These are phyloP conservation scores for Dendrophyllia cribrosa DNA, from an alignment of 64 coral and sea anemone species.

Conservation along the genomic window DNA sequence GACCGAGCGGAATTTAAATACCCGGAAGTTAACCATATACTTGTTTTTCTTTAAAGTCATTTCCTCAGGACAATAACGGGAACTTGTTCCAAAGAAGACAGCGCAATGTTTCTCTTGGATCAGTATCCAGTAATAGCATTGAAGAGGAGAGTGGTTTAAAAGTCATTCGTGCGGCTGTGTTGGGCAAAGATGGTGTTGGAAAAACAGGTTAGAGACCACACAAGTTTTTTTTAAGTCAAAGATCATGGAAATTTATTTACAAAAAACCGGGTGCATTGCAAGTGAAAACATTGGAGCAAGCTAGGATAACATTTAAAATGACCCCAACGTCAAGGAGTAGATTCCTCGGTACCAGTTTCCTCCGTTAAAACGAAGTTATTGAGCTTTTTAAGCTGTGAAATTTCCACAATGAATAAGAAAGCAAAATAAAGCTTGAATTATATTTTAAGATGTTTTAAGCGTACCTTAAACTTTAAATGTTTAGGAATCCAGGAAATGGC, in stretches of 20 bases:
- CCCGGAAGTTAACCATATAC: too few relatives aligned
- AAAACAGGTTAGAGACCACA: constrained; percentile 57
- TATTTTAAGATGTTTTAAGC: too few relatives aligned
- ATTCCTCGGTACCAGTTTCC: too few relatives aligned
- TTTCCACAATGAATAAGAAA: too few relatives aligned
- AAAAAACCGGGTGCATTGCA: too few relatives aligned
- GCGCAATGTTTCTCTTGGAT: neutral
- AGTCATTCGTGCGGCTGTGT: constrained; percentile 52
- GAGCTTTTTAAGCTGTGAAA: too few relatives aligned
- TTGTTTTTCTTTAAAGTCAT: constrained; percentile 10
- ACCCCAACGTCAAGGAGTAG: too few relatives aligned
- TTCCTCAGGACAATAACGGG: constrained; percentile 30
- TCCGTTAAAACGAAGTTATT: too few relatives aligned
- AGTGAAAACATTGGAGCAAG: neutral
- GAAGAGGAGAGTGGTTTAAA: constrained; percentile 10
- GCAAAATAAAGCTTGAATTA: too few relatives aligned
- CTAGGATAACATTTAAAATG: neutral
- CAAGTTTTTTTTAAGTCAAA: neutral
- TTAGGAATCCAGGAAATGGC: too few relatives aligned
- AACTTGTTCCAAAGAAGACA: neutral
- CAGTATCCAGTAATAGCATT: constrained; percentile 8
- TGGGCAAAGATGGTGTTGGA: constrained; percentile 74
- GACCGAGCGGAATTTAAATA: too few relatives aligned
- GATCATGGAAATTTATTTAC: neutral
- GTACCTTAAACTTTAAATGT: too few relatives aligned